Evolutionary conservation across 2,888 invertebrate genomes (phyloP), one percentile per base, ranked within the genome.

Genomic region (Lordiphosa andalusiaca): DNA sequence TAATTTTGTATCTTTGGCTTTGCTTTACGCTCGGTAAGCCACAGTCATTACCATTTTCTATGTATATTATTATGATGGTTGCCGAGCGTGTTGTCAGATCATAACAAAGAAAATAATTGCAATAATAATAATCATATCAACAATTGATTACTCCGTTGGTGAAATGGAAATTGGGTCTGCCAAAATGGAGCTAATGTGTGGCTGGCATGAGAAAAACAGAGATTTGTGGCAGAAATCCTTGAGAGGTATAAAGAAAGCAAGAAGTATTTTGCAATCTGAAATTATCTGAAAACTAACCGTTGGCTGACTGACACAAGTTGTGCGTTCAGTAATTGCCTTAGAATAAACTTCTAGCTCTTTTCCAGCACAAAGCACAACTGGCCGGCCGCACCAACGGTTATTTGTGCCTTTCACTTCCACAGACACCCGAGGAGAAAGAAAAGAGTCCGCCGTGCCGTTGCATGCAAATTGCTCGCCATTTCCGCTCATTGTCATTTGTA

Each of bases 381-480:
- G 30, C 30, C 30, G 30, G 30, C 30, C 30, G 30, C 3, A 9
- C 30, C 9, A 30, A 30, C 30, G 3, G 30, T 30, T 30, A 10
- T 10, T 30, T 9, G 30, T 30, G 69, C 70, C 70, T 71, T 71
- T 71, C 70, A 72, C 70, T 72, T 72, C 65, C 69, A 72, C 60
- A 56, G 47, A 41, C 35, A 59, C 16, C 9, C 36, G 13, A 44
- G 16, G 47, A 53, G 48, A 35, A 37, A 64, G 57, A 53, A 52
- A 56, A 64, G 52, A 40, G 63, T 53, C 48, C 62, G 58, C 54
- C 58, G 60, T 55, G 72, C 61, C 38, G 80, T 65, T 65, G 59
- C 70, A 76, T 76, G 76, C 77, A 77, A 77, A 77, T 77, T 68
- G 81, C 73, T 66, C 54, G 62, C 81, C 73, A 80, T 77, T 77